These are phyloP conservation scores for Crematogaster levior DNA, from an alignment of 2,888 invertebrate species.

Conservation along the genomic window DNA sequence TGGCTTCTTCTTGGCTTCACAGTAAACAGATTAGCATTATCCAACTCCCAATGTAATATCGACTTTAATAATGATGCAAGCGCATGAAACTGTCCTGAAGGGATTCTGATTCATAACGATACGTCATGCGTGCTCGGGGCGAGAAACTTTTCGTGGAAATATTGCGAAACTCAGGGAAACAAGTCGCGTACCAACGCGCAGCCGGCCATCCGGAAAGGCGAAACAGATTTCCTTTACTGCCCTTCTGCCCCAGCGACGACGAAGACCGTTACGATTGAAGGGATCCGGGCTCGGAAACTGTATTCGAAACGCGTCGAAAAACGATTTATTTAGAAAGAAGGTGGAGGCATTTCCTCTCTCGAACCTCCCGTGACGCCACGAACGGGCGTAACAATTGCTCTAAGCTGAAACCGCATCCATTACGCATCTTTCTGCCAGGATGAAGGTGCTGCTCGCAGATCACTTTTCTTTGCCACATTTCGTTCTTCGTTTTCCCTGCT, in stretches of 20 bases:
- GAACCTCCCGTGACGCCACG: conserved; percentile 33
- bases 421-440: conserved; percentile 65
- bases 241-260: conserved; percentile 57
- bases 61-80: conserved; percentile 44
- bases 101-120: conserved; percentile 53
- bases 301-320: conserved; percentile 77
- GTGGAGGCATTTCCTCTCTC: conserved; percentile 5
- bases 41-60: conserved; percentile 3
- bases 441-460: conserved; percentile 58
- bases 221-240: conserved; percentile 79
- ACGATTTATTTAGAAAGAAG: conserved; percentile 71
- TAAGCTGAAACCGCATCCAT: conserved; percentile 73
- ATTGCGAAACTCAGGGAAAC: conserved; percentile 58
- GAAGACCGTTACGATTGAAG: conserved; percentile 47
- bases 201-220: conserved; percentile 66
- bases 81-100: conserved; percentile 45
- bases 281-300: conserved; percentile 34
- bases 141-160: conserved; percentile 52
- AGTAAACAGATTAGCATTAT: conserved; percentile 7
- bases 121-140: conserved; percentile 47
- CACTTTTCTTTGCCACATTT: conserved; percentile 54
- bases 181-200: conserved; percentile 58
- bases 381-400: conserved; percentile 32
- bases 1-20: not conserved
- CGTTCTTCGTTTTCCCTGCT: conserved; percentile 56